Evolutionary conservation across 2,888 invertebrate species (phyloP).

Genomic region (Apoda limacodes): DNA sequence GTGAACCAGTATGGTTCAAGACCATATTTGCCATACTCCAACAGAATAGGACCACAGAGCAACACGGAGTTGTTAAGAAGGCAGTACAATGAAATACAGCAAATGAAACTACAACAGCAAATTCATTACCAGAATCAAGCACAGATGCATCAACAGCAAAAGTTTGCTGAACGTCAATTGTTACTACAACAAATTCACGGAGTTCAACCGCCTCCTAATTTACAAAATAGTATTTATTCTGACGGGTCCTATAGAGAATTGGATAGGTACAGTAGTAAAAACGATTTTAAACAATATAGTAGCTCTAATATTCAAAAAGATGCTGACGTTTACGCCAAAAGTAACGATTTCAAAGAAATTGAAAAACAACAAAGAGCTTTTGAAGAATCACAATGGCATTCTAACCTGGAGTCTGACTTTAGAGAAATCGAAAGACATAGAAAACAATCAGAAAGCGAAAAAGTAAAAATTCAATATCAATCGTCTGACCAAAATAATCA

Average conservation of each 20-base stretch:
- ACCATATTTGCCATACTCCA: slow-evolving; percentile 63
- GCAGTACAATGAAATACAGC: slow-evolving; percentile 74
- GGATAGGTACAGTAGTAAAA: slow-evolving; percentile 57
- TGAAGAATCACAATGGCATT: slow-evolving; percentile 52
- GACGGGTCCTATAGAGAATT: slow-evolving; percentile 58
- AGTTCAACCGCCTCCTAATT: slow-evolving; percentile 60
- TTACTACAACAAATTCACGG: slow-evolving; percentile 72
- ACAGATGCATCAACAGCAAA: slow-evolving; percentile 72
- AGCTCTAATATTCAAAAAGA: slow-evolving; percentile 53
- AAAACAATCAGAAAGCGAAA: slow-evolving; percentile 33
- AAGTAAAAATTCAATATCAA: slow-evolving; percentile 43
- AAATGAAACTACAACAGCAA: slow-evolving; percentile 74
- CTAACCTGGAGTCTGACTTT: slow-evolving; percentile 41
- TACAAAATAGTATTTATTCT: slow-evolving; percentile 62
- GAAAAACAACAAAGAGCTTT: slow-evolving; percentile 50
- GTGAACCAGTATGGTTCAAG: slow-evolving; percentile 58
- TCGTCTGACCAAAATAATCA: slow-evolving; percentile 44
- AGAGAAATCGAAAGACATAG: slow-evolving; percentile 46
- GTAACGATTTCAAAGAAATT: slow-evolving; percentile 49
- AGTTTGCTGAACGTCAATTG: slow-evolving; percentile 72
- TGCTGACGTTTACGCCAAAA: slow-evolving; percentile 46
- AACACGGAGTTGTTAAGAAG: slow-evolving; percentile 71
- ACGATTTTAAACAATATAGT: slow-evolving; percentile 52
- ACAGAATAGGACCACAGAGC: slow-evolving; percentile 64
- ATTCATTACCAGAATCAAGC: slow-evolving; percentile 74